Percentiles rank a stretch among this genome's conserved stretches.
Conservation (phyloP, 2,113 vertebrate species). For the Vidua chalybeata region DNA sequence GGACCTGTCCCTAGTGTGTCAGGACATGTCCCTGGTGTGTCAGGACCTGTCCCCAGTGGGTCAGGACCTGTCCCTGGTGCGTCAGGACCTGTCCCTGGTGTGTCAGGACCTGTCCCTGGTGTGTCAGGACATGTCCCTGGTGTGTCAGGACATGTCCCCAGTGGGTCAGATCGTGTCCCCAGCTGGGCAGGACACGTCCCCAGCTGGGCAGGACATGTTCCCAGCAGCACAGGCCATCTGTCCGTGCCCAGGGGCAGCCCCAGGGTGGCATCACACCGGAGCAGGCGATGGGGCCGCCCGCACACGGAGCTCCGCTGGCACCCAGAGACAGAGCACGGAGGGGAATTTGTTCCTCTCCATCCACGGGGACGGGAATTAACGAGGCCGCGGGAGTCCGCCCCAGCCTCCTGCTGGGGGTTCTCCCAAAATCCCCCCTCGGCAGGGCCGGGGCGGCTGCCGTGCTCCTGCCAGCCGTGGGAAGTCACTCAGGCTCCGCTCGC, state of each 20-base stretch:
- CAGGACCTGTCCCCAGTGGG: accelerated
- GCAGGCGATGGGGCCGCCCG: accelerated
- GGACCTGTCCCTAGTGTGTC: accelerated
- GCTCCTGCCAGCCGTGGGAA: slow-evolving; percentile 44
- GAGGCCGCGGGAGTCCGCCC: not conserved
- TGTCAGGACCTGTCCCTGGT: not conserved
- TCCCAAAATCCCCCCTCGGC: not conserved
- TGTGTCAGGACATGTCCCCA: not conserved
- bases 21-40: not conserved
- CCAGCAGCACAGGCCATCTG: not conserved
- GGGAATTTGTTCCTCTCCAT: not conserved
- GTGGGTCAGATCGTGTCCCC: not conserved
- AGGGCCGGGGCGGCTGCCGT: not conserved
- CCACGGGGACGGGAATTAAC: not conserved
- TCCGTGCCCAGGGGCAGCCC: not conserved
- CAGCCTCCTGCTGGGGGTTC: not conserved
- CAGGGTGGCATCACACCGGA: accelerated
- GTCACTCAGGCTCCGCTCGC: slow-evolving; percentile 29
- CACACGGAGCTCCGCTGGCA: accelerated
- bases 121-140: accelerated
- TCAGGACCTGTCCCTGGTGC: no score
- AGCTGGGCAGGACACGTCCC: accelerated
- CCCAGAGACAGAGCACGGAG: accelerated
- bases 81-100: accelerated
- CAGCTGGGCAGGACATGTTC: accelerated